phyloP scores from a whole-genome alignment of 2,888 invertebrate species.

The Trichogramma dendrolimi region DNA sequence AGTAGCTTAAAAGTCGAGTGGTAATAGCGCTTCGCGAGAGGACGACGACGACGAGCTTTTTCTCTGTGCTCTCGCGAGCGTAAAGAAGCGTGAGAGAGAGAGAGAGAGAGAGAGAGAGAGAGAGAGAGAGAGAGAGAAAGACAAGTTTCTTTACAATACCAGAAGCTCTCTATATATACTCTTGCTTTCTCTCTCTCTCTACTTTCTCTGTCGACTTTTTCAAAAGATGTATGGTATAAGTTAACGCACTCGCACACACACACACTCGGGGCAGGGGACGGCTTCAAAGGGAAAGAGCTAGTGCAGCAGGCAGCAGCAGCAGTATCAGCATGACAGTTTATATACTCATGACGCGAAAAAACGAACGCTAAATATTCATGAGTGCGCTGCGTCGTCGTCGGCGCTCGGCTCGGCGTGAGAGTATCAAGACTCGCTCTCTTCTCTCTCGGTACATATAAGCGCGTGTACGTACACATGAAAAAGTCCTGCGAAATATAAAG shows the following conservation, averaged over 20 bases:
- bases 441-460: too few relatives aligned
- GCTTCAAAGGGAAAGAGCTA: conserved; percentile 8
- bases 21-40: too few relatives aligned
- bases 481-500: background rate
- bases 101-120: too few relatives aligned
- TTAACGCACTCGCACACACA: background rate
- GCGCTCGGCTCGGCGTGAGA: too few relatives aligned
- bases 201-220: too few relatives aligned
- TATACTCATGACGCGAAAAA: conserved; percentile 11
- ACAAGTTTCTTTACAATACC: background rate
- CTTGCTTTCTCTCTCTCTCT: too few relatives aligned
- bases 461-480: too few relatives aligned
- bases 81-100: conserved; percentile 1
- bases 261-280: background rate
- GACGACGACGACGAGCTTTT: conserved; percentile 1
- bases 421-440: too few relatives aligned
- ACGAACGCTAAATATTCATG: conserved; percentile 25
- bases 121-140: background rate
- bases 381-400: background rate
- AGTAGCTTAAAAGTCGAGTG: too few relatives aligned
- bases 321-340: conserved; percentile 11
- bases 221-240: too few relatives aligned
- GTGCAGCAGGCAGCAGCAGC: background rate
- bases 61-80: background rate
- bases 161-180: too few relatives aligned